A percentile compares a stretch with the other conserved stretches of the same genome.
These are phyloP conservation scores for Prunella himalayana DNA, from an alignment of 2,113 vertebrate genomes.

Conservation along the genomic window DNA sequence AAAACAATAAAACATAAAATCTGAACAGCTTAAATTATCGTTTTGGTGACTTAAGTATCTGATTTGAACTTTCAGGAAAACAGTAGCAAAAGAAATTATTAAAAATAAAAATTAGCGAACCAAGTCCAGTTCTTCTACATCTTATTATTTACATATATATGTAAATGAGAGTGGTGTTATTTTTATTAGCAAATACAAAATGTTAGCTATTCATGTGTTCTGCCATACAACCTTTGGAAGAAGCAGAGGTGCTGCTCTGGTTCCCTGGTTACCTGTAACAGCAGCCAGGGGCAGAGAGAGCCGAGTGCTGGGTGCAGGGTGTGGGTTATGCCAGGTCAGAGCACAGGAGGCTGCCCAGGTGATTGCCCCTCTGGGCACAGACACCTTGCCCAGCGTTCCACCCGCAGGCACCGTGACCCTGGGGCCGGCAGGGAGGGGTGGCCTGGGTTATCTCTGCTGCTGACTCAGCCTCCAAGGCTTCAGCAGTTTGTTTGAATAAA, in stretches of 20 bases:
- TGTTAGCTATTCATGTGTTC: not conserved
- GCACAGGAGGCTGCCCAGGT: not conserved
- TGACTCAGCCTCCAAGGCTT: not conserved
- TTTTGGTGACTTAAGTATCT: not conserved
- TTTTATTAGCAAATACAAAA: not conserved
- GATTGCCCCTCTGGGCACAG: not conserved
- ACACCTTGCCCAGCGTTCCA: accelerated
- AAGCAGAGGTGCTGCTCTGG: not conserved
- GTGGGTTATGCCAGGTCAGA: not conserved
- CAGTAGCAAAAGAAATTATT: not conserved
- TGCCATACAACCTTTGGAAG: not conserved
- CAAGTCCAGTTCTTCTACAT: not conserved
- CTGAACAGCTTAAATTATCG: not conserved
- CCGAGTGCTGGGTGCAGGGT: accelerated
- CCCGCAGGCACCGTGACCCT: not conserved
- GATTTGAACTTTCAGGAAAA: not conserved
- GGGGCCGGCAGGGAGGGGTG: not conserved
- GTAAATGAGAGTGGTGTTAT: not conserved
- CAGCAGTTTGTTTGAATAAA: not conserved
- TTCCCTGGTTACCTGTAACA: not conserved
- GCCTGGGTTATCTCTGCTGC: not conserved
- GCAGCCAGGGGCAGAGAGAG: accelerated
- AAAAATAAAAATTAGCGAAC: not conserved
- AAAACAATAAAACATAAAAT: not conserved
- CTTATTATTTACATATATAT: not conserved